Evolutionary conservation across 1,140 invertebrate genomes (phyloP).

Genomic region (Xylocopa sonorina): DNA sequence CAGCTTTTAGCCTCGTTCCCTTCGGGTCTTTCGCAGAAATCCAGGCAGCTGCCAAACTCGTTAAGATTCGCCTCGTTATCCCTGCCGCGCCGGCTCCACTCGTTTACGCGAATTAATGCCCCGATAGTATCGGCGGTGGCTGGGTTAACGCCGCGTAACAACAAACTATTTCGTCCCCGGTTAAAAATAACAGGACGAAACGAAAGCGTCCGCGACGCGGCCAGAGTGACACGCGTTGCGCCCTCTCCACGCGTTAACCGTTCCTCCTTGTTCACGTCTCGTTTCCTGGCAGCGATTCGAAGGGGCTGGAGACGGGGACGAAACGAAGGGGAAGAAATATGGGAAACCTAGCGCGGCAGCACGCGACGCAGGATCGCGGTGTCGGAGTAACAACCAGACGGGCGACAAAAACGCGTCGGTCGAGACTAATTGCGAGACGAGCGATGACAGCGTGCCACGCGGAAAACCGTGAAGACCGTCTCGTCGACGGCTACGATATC

Average conservation of each 20-base stretch:
- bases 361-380: constrained; percentile 42
- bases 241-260: neutral
- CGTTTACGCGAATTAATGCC: constrained; percentile 66
- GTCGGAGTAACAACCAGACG: constrained; percentile 18
- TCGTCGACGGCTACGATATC: constrained; percentile 45
- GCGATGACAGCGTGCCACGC: constrained; percentile 63
- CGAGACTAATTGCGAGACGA: constrained; percentile 67
- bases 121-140: constrained; percentile 60
- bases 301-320: neutral
- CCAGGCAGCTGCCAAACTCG: constrained; percentile 45
- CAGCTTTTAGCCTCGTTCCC: neutral
- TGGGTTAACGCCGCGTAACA: constrained; percentile 60
- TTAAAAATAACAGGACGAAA: constrained; percentile 64
- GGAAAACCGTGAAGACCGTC: constrained; percentile 48
- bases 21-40: neutral
- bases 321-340: neutral
- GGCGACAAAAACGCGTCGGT: constrained; percentile 51
- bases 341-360: constrained; percentile 29
- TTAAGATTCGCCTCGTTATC: constrained; percentile 63
- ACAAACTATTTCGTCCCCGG: constrained; percentile 32
- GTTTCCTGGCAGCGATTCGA: neutral
- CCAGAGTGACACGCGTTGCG: constrained; percentile 34
- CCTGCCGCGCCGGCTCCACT: constrained; percentile 35
- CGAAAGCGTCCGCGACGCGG: constrained; percentile 32
- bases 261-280: neutral